Percentiles rank a stretch among this genome's conserved stretches.
Evolutionary conservation across 2,113 vertebrate genomes (phyloP).

Genomic region (Tragelaphus imberbis): DNA sequence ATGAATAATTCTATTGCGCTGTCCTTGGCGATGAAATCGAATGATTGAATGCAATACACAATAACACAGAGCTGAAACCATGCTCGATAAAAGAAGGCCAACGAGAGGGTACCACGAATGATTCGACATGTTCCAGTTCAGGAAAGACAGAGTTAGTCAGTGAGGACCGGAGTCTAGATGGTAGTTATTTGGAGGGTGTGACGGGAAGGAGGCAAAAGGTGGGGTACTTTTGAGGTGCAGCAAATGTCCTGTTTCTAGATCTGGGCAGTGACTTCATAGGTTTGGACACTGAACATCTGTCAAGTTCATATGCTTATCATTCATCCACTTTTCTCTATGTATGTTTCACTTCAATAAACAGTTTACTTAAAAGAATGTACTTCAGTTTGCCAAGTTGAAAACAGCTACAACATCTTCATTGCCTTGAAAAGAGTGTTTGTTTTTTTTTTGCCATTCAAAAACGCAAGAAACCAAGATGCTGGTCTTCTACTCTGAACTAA

Average conservation of each 20-base stretch:
- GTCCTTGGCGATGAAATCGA: not conserved
- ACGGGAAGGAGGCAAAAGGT: too few species aligned
- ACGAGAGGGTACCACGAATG: not conserved
- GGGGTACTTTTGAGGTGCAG: not conserved
- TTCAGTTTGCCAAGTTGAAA: not conserved
- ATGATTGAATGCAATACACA: not conserved
- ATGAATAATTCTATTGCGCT: too few species aligned
- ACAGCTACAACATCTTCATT: not conserved
- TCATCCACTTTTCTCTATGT: not conserved
- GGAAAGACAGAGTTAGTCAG: not conserved
- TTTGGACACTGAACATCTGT: not conserved
- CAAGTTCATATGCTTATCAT: not conserved
- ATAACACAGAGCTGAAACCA: not conserved
- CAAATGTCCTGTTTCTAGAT: not conserved
- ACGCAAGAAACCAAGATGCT: not conserved
- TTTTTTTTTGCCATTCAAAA: not conserved
- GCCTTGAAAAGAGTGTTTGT: not conserved
- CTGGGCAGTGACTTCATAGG: not conserved
- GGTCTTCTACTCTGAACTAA: not conserved
- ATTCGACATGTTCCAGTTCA: not conserved
- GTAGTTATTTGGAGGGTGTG: not conserved
- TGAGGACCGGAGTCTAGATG: too few species aligned
- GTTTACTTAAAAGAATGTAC: not conserved
- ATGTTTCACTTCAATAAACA: not conserved
- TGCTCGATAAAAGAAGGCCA: not conserved